phyloP scores from a whole-genome alignment of 2,888 invertebrate species.

The Amiota communis region DNA sequence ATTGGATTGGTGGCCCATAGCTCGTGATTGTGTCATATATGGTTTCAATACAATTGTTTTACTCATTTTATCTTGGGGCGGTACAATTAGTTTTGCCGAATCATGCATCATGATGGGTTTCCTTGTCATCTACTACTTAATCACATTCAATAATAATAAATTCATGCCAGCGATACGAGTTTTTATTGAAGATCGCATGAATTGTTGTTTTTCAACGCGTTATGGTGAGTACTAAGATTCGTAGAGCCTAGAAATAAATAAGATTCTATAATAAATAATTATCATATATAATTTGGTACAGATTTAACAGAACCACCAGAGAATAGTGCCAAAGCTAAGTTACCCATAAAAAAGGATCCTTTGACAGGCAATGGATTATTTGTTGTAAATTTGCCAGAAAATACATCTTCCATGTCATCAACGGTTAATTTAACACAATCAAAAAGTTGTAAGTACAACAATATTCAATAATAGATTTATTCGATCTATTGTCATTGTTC shows the following conservation, averaged over 20 bases:
- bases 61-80: constrained; percentile 85
- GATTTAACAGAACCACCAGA: constrained; percentile 73
- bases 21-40: constrained; percentile 86
- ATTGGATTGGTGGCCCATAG: constrained; percentile 86
- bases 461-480: background rate
- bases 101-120: constrained; percentile 81
- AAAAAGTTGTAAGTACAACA: constrained; percentile 63
- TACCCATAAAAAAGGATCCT: constrained; percentile 69
- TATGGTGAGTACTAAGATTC: constrained; percentile 66
- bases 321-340: constrained; percentile 70
- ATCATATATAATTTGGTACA: constrained; percentile 46
- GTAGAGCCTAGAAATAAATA: background rate
- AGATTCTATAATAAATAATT: background rate
- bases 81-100: constrained; percentile 85
- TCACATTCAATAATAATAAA: constrained; percentile 81
- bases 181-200: constrained; percentile 71
- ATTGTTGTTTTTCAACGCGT: constrained; percentile 71
- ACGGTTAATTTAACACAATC: constrained; percentile 65
- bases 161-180: constrained; percentile 72
- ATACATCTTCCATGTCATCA: constrained; percentile 68
- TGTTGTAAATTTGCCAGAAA: constrained; percentile 68
- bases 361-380: constrained; percentile 70
- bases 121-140: constrained; percentile 82
- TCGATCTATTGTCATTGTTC: background rate
- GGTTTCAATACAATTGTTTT: constrained; percentile 81